Evolutionary conservation across 1,140 invertebrate genomes (phyloP).

Genomic region (Formica exsecta): DNA sequence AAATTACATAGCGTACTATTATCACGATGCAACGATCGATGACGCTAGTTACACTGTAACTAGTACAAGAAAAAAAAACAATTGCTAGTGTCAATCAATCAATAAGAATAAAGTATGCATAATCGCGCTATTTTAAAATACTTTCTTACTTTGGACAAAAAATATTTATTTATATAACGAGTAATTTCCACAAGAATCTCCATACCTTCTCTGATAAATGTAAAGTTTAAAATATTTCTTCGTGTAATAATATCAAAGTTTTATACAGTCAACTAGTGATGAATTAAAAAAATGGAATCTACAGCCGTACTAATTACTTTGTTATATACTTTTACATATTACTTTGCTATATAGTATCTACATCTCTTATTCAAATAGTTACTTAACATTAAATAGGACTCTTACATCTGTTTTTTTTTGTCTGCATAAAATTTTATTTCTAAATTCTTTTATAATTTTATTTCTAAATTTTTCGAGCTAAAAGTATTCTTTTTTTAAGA

Average conservation of each 20-base stretch:
- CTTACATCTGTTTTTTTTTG: not conserved
- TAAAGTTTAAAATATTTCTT: not conserved
- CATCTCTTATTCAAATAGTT: not conserved
- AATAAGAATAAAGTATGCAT: not conserved
- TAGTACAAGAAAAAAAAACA: not conserved
- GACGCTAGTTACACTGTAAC: not conserved
- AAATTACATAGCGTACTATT: not conserved
- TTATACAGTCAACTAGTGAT: not conserved
- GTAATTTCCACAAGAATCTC: not conserved
- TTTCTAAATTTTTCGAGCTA: not conserved
- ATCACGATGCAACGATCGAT: slow-evolving; percentile 27
- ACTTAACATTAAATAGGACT: not conserved
- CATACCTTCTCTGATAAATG: not conserved
- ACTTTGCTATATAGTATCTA: not conserved
- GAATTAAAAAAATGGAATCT: slow-evolving; percentile 18
- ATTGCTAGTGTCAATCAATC: not conserved
- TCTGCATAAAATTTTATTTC: not conserved
- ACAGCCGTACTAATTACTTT: not conserved
- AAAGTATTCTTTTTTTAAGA: not conserved
- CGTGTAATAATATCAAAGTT: not conserved
- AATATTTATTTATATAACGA: not conserved
- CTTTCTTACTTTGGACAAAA: not conserved
- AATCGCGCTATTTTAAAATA: not conserved
- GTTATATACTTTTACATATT: not conserved
- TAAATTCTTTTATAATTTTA: not conserved